A percentile compares a stretch with the other conserved stretches of the same genome.
Evolutionary conservation across 2,797 vertebrate genomes (phyloP).

Genomic region (Halcyon chelicuti): DNA sequence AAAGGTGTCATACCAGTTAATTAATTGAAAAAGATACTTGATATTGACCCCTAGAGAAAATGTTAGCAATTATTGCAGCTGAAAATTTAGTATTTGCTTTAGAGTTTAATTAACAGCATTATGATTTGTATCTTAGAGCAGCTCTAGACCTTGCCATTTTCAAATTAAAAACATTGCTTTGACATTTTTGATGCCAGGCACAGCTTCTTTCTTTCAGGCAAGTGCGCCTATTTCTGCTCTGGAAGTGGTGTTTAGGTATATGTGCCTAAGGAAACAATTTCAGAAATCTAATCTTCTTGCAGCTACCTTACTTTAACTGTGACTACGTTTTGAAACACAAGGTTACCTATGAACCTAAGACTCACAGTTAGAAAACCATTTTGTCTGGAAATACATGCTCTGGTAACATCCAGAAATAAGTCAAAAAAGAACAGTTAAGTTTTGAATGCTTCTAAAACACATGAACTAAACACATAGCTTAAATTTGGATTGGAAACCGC

Average conservation of each 20-base stretch:
- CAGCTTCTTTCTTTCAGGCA: background rate
- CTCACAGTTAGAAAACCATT: background rate
- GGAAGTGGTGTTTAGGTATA: background rate
- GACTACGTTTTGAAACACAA: background rate
- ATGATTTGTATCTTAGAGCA: background rate
- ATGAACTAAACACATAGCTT: background rate
- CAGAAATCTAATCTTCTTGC: background rate
- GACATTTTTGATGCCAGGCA: background rate
- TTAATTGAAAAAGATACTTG: conserved; percentile 29
- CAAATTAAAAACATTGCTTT: background rate
- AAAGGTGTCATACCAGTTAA: background rate
- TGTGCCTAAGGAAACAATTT: background rate
- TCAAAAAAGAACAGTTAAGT: background rate
- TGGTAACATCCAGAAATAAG: background rate
- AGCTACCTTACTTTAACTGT: background rate
- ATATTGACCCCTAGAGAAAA: conserved; percentile 14
- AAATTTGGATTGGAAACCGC: background rate
- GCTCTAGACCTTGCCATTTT: background rate
- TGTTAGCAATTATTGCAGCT: conserved; percentile 4
- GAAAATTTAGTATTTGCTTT: background rate
- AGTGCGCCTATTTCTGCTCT: background rate
- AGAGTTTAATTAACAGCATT: conserved; percentile 31
- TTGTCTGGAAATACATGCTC: background rate
- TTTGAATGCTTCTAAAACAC: background rate
- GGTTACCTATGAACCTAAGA: background rate